Percentiles rank a stretch among this genome's conserved stretches.
Evolutionary conservation across 2,888 invertebrate species (phyloP).

Genomic region (Drosophila rellima): DNA sequence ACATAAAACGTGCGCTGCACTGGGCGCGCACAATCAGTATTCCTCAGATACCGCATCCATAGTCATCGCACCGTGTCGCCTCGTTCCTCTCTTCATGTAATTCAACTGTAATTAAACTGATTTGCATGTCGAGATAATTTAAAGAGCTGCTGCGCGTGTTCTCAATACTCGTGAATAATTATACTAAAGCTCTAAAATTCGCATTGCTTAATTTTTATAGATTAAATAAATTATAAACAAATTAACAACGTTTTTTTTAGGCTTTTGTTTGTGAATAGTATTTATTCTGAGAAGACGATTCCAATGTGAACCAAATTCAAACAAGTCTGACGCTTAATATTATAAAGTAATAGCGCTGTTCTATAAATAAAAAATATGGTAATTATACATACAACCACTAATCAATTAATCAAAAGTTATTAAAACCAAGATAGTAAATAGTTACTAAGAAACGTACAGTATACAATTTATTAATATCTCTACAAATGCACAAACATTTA

Average conservation of each 20-base stretch:
- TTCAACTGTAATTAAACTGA: slow-evolving; percentile 54
- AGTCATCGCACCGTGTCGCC: slow-evolving; percentile 19
- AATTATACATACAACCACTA: background rate
- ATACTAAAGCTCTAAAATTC: background rate
- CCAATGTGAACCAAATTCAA: slow-evolving; percentile 1
- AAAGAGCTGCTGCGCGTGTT: slow-evolving; percentile 8
- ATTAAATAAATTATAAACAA: slow-evolving; percentile 1
- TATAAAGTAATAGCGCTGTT: background rate
- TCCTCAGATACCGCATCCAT: slow-evolving; percentile 37
- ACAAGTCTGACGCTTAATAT: background rate
- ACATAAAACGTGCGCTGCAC: slow-evolving; percentile 62
- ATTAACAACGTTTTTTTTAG: slow-evolving; percentile 2
- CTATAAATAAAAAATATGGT: background rate
- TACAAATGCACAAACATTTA: too few species aligned
- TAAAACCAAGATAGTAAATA: background rate
- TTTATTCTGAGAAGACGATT: background rate
- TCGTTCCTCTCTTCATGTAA: background rate
- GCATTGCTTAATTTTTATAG: background rate
- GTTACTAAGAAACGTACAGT: background rate
- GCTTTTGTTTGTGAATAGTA: background rate
- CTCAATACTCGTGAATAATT: background rate
- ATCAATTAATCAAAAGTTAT: background rate
- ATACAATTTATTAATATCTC: too few species aligned
- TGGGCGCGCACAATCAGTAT: slow-evolving; percentile 50
- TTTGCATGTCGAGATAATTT: slow-evolving; percentile 39